Evolutionary conservation across 1,140 invertebrate genomes (phyloP), one percentile per base, ranked within the genome.

Genomic region (Potamilus streckersoni): DNA sequence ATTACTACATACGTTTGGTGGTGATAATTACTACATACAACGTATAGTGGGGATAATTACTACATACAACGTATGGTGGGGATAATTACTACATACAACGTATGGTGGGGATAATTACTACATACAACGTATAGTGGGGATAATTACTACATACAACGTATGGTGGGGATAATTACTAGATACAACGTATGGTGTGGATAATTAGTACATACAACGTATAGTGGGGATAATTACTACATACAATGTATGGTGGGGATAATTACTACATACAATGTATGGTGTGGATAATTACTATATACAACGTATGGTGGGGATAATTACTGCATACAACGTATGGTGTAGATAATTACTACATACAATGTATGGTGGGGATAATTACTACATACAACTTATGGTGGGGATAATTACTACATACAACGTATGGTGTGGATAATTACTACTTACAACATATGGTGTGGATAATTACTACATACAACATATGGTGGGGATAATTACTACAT

Each of bases 31-130:
- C 31, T 66, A 87, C 86, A 83, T 82, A 91, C 90, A 62, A 99
- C 94, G 86, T 98, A 96, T 2, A 98, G 98, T 3, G 98, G 99
- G 16, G 97, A n/a, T n/a, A n/a, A n/a, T n/a, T n/a, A n/a, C n/a
- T n/a, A n/a, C n/a, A n/a, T n/a, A n/a, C n/a, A n/a, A n/a, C n/a
- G n/a, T n/a, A 70, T 5, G 14, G 2, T 70, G 56, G 13, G 70
- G 11, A 61, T 15, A 23, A 23, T 23, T 16, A 27, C 31, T 66
- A 87, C 86, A 83, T 82, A 91, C 90, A 62, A 99, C 94, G 86
- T 98, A 96, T 2, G 98, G 98, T 3, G 98, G 99, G 16, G 97
- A n/a, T n/a, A n/a, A n/a, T n/a, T n/a, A n/a, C n/a, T n/a, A n/a
- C n/a, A n/a, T n/a, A n/a, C n/a, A n/a, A n/a, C n/a, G n/a, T n/a